A percentile compares a stretch with the other conserved stretches of the same genome.
Evolutionary conservation across 1,140 invertebrate genomes (phyloP).

Genomic region (Spodoptera frugiperda): DNA sequence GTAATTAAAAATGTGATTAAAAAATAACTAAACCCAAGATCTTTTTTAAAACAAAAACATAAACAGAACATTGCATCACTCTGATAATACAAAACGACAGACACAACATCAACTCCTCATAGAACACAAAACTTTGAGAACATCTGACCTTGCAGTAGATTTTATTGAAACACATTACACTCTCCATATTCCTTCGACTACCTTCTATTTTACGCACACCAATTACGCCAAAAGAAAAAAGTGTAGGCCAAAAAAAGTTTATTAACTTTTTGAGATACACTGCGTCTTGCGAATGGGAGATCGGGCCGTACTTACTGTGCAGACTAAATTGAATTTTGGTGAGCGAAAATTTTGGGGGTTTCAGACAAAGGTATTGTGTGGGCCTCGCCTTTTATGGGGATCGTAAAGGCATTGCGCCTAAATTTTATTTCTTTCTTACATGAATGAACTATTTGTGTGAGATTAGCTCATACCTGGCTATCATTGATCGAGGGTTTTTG

Average conservation of each 20-base stretch:
- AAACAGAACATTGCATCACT: too few relatives aligned
- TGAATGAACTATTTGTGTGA: too few relatives aligned
- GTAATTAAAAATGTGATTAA: too few relatives aligned
- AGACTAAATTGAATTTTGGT: slow-evolving; percentile 37
- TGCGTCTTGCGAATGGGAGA: slow-evolving; percentile 19
- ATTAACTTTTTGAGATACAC: slow-evolving; percentile 32
- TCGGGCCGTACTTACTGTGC: slow-evolving; percentile 15
- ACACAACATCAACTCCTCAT: not conserved
- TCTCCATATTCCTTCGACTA: not conserved
- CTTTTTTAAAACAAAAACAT: too few relatives aligned
- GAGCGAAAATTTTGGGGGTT: slow-evolving; percentile 16
- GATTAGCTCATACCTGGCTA: too few relatives aligned
- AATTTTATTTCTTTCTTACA: slow-evolving; percentile 5
- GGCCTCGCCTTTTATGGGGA: not conserved
- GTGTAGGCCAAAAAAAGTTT: slow-evolving; percentile 18
- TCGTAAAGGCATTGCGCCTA: not conserved
- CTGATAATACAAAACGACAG: not conserved
- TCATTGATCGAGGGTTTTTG: too few relatives aligned
- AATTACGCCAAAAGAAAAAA: slow-evolving; percentile 1
- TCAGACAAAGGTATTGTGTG: slow-evolving; percentile 17
- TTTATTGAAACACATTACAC: slow-evolving; percentile 31
- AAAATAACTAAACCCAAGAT: too few relatives aligned
- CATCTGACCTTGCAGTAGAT: not conserved
- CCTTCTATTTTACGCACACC: slow-evolving; percentile 24
- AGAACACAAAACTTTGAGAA: slow-evolving; percentile 14